Percentiles rank a stretch among this genome's conserved stretches.
These are phyloP conservation scores for Ditula angustiorana DNA, from an alignment of 2,888 invertebrate species.

Conservation along the genomic window DNA sequence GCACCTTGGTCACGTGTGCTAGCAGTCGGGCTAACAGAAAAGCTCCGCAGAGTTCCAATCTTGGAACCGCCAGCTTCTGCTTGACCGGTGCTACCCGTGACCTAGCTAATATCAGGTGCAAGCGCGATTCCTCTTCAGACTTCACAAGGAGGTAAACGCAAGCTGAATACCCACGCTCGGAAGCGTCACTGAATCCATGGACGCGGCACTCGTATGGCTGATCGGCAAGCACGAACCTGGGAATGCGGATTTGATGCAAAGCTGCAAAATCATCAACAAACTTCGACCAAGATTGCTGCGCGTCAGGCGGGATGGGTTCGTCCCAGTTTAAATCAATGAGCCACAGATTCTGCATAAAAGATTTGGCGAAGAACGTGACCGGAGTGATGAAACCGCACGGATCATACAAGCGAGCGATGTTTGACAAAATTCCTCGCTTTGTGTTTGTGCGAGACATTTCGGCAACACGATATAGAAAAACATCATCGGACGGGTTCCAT, in stretches of 20 bases:
- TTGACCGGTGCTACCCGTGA: conserved; percentile 12
- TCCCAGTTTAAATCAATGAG: background rate
- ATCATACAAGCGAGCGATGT: conserved; percentile 21
- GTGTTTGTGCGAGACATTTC: background rate
- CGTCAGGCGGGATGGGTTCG: background rate
- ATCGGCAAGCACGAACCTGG: background rate
- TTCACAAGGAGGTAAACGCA: background rate
- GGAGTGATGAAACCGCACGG: conserved; percentile 19
- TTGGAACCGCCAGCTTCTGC: conserved; percentile 5
- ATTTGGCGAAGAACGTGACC: conserved; percentile 20
- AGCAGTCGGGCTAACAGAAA: background rate
- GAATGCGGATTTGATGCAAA: background rate
- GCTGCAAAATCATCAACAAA: background rate
- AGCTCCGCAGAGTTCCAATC: conserved; percentile 12
- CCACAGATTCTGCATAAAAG: conserved; percentile 2
- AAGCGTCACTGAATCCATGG: conserved; percentile 11
- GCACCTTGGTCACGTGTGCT: background rate
- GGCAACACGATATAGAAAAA: conserved; percentile 15
- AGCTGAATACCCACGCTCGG: conserved; percentile 10
- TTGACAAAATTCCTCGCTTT: background rate
- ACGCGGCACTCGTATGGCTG: background rate
- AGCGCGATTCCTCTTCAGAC: background rate
- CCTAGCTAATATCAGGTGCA: conserved; percentile 12
- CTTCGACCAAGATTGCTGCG: background rate
- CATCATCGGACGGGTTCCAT: conserved; percentile 21